phyloP scores from a whole-genome alignment of 2,888 invertebrate species.

The Oeneis ivallda region DNA sequence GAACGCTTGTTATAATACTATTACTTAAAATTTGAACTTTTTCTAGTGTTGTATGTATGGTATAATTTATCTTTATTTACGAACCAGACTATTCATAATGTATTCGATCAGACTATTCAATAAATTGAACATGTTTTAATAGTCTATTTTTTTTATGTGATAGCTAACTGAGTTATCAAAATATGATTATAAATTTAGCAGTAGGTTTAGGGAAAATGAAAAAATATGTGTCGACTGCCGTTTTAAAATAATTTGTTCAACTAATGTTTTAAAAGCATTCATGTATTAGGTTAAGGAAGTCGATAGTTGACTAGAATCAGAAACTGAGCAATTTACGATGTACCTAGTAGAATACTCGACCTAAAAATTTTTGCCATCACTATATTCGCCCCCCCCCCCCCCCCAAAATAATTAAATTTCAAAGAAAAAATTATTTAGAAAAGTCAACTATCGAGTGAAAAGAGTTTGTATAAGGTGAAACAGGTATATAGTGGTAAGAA shows the following conservation, averaged over 20 bases:
- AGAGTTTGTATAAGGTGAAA: background rate
- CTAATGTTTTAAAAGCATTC: background rate
- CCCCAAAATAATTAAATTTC: background rate
- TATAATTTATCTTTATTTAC: background rate
- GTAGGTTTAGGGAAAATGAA: too few species aligned
- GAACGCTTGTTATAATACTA: background rate
- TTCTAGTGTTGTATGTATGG: background rate
- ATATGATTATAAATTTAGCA: too few species aligned
- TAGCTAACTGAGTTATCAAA: background rate
- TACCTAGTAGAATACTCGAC: too few species aligned
- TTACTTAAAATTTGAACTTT: slow-evolving; percentile 2
- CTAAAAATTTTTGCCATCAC: background rate
- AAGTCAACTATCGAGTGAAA: slow-evolving; percentile 4
- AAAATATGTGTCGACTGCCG: too few species aligned
- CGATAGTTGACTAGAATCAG: slow-evolving; percentile 6
- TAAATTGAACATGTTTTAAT: background rate
- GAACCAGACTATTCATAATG: background rate
- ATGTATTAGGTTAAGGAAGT: slow-evolving; percentile 24
- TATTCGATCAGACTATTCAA: slow-evolving; percentile 1
- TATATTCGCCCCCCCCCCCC: background rate
- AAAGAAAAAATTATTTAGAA: background rate
- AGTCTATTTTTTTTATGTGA: background rate
- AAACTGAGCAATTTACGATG: background rate
- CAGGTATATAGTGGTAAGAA: background rate
- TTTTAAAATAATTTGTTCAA: background rate